Conservation (phyloP, 1,140 invertebrate genomes). For the Latrodectus geometricus region DNA sequence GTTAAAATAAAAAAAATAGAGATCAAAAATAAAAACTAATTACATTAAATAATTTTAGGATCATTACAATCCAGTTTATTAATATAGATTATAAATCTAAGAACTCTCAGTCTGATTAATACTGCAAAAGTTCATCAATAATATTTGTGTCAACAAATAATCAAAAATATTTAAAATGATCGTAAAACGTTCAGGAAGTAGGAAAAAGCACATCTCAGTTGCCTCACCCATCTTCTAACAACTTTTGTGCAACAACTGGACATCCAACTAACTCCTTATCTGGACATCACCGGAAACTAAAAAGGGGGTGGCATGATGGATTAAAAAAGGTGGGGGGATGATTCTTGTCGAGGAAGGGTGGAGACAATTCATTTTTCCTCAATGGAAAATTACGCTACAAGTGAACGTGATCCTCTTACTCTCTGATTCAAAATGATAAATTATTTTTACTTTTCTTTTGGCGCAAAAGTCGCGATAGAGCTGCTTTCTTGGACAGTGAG, state of each 20-base stretch:
- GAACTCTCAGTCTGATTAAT: too few relatives aligned
- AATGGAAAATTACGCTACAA: background rate
- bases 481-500: background rate
- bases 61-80: too few relatives aligned
- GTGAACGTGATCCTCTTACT: background rate
- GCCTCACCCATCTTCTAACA: too few relatives aligned
- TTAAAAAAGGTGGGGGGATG: background rate
- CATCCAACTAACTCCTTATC: background rate
- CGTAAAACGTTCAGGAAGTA: too few relatives aligned
- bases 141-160: too few relatives aligned
- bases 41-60: too few relatives aligned
- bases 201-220: too few relatives aligned
- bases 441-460: background rate
- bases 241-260: background rate
- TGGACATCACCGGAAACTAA: background rate
- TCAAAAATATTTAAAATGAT: too few relatives aligned
- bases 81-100: too few relatives aligned
- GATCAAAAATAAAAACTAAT: too few relatives aligned
- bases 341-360: background rate
- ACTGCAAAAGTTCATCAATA: too few relatives aligned
- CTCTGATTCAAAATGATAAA: background rate
- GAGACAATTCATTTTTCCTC: background rate
- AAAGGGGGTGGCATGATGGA: background rate
- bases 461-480: background rate
- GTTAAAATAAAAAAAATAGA: too few relatives aligned